Conservation (phyloP, 2,888 invertebrate species). For the Euclidia mi region DNA sequence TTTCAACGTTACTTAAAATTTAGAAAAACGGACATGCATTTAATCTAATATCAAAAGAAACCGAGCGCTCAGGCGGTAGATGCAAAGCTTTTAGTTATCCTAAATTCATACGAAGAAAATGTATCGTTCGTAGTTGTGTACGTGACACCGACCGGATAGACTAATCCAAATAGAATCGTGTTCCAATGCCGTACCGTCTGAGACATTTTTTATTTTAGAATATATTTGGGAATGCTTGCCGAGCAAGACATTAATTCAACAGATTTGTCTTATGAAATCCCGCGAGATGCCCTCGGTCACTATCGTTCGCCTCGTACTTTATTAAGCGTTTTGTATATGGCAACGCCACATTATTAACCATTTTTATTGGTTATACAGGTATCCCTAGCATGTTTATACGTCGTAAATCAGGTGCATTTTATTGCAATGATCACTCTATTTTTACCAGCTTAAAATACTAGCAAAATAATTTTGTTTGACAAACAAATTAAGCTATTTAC, state of each 20-base stretch:
- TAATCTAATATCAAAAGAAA: constrained; percentile 23
- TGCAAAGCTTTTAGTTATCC: constrained; percentile 37
- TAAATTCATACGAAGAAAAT: constrained; percentile 35
- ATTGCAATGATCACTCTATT: neutral
- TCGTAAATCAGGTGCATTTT: constrained; percentile 12
- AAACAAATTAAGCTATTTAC: no score
- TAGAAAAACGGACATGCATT: no score
- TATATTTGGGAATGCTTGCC: constrained; percentile 73
- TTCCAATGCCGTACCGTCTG: constrained; percentile 64
- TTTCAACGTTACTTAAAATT: no score
- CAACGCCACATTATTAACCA: constrained; percentile 33
- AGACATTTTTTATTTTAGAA: constrained; percentile 68
- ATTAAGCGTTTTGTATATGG: constrained; percentile 37
- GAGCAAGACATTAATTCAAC: constrained; percentile 67
- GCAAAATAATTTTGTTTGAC: no score
- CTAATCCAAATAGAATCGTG: constrained; percentile 64
- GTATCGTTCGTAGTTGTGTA: constrained; percentile 50
- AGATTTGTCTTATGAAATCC: constrained; percentile 68
- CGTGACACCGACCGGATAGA: constrained; percentile 70
- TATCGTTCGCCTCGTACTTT: constrained; percentile 36
- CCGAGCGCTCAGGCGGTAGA: constrained; percentile 37
- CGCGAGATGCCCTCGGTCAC: constrained; percentile 49
- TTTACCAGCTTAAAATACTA: neutral
- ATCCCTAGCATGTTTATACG: constrained; percentile 5
- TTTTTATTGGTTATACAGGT: constrained; percentile 25